Percentiles rank a stretch among this genome's conserved stretches.
These are phyloP conservation scores for Oxystoma pomonae DNA, from an alignment of 2,888 invertebrate genomes.

Conservation along the genomic window DNA sequence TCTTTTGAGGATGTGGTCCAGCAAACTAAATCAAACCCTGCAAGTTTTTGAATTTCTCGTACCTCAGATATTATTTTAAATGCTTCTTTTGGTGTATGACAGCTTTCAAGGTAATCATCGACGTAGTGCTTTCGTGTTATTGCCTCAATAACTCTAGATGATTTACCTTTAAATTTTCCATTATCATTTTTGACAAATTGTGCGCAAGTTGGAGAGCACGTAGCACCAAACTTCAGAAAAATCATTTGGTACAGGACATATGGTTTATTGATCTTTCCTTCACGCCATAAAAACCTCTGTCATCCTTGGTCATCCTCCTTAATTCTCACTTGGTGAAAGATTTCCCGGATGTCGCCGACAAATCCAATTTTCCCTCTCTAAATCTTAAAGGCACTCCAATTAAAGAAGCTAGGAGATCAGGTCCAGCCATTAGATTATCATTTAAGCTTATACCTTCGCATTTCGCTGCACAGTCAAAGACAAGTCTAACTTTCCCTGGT, in stretches of 20 bases:
- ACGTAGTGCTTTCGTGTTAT: too few relatives aligned
- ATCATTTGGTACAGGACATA: slow-evolving; percentile 24
- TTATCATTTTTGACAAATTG: slow-evolving; percentile 26
- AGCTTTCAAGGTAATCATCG: slow-evolving; percentile 24
- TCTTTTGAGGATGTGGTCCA: slow-evolving; percentile 30
- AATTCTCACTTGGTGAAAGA: slow-evolving; percentile 22
- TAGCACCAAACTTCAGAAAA: slow-evolving; percentile 30
- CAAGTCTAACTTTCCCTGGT: not conserved
- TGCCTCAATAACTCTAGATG: slow-evolving; percentile 3
- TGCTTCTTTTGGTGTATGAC: slow-evolving; percentile 24
- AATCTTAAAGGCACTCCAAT: not conserved
- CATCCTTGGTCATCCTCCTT: slow-evolving; percentile 14
- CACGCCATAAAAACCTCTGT: slow-evolving; percentile 19
- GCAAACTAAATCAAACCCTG: slow-evolving; percentile 8
- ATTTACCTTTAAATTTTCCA: not conserved
- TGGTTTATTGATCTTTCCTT: slow-evolving; percentile 5
- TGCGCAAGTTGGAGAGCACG: slow-evolving; percentile 7
- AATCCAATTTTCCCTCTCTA: not conserved
- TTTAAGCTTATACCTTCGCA: not conserved
- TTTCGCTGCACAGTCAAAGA: not conserved
- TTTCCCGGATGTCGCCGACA: not conserved
- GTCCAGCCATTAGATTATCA: slow-evolving; percentile 2
- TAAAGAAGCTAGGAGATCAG: not conserved
- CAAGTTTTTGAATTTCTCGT: slow-evolving; percentile 11
- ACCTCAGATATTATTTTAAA: slow-evolving; percentile 9